These are phyloP conservation scores for Sebastes fasciatus DNA, from an alignment of 2,113 vertebrate species.

Conservation along the genomic window DNA sequence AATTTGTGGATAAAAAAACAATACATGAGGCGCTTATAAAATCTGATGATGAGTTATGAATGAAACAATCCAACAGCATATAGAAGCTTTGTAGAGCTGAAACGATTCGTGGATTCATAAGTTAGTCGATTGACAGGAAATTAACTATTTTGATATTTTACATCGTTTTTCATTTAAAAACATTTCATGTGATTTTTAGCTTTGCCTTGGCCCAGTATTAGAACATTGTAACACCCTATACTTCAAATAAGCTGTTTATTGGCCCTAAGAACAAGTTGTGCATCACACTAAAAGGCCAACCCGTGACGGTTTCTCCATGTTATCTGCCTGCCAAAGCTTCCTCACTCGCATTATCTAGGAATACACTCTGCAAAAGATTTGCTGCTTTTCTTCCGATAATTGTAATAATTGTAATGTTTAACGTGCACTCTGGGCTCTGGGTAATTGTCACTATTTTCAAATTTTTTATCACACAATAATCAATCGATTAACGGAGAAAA, in stretches of 20 bases:
- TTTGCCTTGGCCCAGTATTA: conserved; percentile 7
- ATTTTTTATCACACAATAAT: background rate
- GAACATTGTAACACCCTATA: background rate
- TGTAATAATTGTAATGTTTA: background rate
- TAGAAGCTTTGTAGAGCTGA: background rate
- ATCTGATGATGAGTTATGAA: background rate
- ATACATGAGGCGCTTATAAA: background rate
- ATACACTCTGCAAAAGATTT: background rate
- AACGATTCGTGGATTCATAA: background rate
- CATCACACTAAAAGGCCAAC: background rate
- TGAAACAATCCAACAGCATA: background rate
- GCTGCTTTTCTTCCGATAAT: no score
- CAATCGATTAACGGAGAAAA: background rate
- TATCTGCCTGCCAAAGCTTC: conserved; percentile 10
- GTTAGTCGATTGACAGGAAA: background rate
- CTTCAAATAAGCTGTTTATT: conserved; percentile 15
- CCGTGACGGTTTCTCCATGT: background rate
- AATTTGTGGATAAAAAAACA: background rate
- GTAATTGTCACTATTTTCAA: background rate
- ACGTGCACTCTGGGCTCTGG: background rate
- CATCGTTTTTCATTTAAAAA: background rate
- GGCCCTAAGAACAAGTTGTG: background rate
- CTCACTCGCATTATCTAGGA: conserved; percentile 23
- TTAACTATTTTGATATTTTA: background rate
- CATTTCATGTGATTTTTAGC: background rate